A percentile compares a stretch with the other conserved stretches of the same genome.
Conservation (phyloP, 2,888 invertebrate genomes). For the Electrophaes corylata region DNA sequence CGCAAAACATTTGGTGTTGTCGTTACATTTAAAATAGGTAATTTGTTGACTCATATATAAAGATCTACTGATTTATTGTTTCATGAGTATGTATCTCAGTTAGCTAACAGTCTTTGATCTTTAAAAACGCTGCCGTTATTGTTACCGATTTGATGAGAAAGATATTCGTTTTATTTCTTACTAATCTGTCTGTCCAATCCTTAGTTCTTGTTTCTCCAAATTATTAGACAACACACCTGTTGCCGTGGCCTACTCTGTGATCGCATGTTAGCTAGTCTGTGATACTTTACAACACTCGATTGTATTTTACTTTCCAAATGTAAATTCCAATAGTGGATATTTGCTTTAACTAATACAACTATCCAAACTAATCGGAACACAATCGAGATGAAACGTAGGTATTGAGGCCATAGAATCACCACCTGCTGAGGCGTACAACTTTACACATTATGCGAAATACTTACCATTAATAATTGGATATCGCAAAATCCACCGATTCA, state of each 20-base stretch:
- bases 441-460: constrained; percentile 53
- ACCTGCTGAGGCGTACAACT: constrained; percentile 58
- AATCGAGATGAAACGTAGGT: constrained; percentile 54
- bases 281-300: constrained; percentile 28
- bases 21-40: background rate
- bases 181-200: constrained; percentile 25
- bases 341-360: constrained; percentile 47
- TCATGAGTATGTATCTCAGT: no score
- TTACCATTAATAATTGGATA: constrained; percentile 75
- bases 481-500: constrained; percentile 66
- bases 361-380: constrained; percentile 64
- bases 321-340: constrained; percentile 23
- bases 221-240: constrained; percentile 35
- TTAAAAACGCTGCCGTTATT: background rate
- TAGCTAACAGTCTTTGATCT: background rate
- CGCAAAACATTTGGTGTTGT: background rate
- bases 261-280: constrained; percentile 42
- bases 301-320: constrained; percentile 33
- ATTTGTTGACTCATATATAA: constrained; percentile 3
- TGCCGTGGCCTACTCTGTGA: constrained; percentile 42
- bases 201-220: constrained; percentile 30
- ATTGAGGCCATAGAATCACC: constrained; percentile 76
- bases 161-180: constrained; percentile 7
- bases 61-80: background rate
- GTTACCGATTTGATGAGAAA: background rate